Conservation (phyloP, 2,888 invertebrate species). For the Busseola fusca region DNA sequence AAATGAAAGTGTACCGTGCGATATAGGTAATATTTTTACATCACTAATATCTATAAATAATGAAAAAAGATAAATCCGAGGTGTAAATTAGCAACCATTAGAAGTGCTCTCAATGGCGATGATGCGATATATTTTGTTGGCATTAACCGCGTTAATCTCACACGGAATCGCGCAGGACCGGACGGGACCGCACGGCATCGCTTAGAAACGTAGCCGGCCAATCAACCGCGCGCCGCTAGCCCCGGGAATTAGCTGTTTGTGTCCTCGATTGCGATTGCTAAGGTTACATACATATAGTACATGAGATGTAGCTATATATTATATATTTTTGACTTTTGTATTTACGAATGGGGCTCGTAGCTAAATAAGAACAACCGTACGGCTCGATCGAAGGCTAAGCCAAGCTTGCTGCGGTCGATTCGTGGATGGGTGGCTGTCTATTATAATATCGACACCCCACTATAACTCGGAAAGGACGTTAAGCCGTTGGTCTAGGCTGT, state of each 20-base stretch:
- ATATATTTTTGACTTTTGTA: neutral
- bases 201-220: slow-evolving; percentile 29
- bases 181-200: neutral
- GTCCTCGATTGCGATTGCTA: slow-evolving; percentile 2
- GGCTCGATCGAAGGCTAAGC: neutral
- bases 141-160: slow-evolving; percentile 52
- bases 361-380: neutral
- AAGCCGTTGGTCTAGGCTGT: neutral
- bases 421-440: neutral
- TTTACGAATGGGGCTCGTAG: neutral
- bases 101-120: slow-evolving; percentile 33
- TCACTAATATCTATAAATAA: neutral
- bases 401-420: neutral
- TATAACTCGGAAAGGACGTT: neutral
- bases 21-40: neutral
- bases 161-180: slow-evolving; percentile 15
- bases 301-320: slow-evolving; percentile 3
- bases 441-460: too few relatives aligned
- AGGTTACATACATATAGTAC: neutral
- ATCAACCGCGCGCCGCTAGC: slow-evolving; percentile 35
- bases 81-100: slow-evolving; percentile 25
- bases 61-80: slow-evolving; percentile 4
- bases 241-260: slow-evolving; percentile 35
- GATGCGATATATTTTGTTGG: slow-evolving; percentile 54
- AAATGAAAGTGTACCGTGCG: too few relatives aligned